Conservation (phyloP, 2,113 vertebrate genomes). For the Formicarius rufipectus region DNA sequence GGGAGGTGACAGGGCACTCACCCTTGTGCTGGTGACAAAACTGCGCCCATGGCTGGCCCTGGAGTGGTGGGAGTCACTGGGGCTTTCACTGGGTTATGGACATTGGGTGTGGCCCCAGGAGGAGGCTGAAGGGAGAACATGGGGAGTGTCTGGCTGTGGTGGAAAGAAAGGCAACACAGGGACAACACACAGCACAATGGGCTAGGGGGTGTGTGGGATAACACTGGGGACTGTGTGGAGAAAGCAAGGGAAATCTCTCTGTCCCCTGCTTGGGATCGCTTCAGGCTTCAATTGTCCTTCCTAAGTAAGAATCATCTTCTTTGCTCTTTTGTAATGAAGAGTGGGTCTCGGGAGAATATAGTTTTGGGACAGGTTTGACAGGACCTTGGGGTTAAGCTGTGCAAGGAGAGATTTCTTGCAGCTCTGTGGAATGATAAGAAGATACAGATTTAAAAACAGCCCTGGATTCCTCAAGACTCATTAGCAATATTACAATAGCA, state of each 20-base stretch:
- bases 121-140: not conserved
- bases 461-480: not conserved
- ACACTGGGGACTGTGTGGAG: not conserved
- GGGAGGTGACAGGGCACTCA: not conserved
- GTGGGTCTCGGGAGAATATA: not conserved
- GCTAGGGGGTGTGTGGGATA: too few species aligned
- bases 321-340: not conserved
- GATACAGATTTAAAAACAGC: not conserved
- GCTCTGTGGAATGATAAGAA: not conserved
- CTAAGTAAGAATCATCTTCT: not conserved
- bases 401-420: not conserved
- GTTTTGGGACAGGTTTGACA: not conserved
- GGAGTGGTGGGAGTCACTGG: not conserved
- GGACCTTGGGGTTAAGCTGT: not conserved
- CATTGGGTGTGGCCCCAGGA: not conserved
- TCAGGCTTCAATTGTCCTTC: not conserved
- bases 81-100: not conserved
- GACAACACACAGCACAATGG: not conserved
- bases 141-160: not conserved
- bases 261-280: not conserved
- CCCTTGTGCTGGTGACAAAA: fast-evolving
- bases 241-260: not conserved
- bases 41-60: not conserved
- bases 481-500: not conserved
- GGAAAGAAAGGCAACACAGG: not conserved